Evolutionary conservation across 2,113 vertebrate species (phyloP).

Genomic region (Percina caprodes): DNA sequence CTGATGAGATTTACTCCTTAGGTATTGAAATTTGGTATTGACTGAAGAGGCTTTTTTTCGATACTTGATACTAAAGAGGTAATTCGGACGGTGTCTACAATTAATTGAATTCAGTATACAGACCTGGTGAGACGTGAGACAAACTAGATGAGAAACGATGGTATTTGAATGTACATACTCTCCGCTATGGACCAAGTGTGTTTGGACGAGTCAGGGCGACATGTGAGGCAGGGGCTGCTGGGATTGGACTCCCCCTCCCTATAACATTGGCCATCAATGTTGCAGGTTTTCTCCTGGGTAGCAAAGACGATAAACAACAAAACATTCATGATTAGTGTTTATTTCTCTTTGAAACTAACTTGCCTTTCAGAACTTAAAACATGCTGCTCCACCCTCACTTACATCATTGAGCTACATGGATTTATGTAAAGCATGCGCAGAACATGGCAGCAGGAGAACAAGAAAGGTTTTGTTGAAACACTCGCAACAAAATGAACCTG

Average conservation of each 20-base stretch:
- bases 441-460: constrained; percentile 16
- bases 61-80: too few species aligned
- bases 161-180: constrained; percentile 79
- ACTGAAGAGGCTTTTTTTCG: too few species aligned
- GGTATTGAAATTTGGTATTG: too few species aligned
- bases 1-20: too few species aligned
- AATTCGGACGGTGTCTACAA: too few species aligned
- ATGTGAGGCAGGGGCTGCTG: constrained; percentile 87
- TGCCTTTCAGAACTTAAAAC: background rate
- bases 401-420: background rate
- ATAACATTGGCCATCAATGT: constrained; percentile 89
- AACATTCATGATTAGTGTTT: background rate
- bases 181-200: constrained; percentile 89
- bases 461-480: background rate
- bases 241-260: constrained; percentile 85
- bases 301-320: background rate
- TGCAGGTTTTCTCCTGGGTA: constrained; percentile 90
- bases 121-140: background rate
- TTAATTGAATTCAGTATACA: too few species aligned
- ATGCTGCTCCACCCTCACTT: background rate
- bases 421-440: background rate
- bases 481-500: background rate
- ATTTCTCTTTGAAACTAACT: constrained; percentile 1
- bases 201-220: constrained; percentile 87
- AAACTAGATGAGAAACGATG: background rate